A percentile compares a stretch with the other conserved stretches of the same genome.
These are phyloP conservation scores for Teleopsis dalmanni DNA, from an alignment of 1,140 invertebrate genomes.

Conservation along the genomic window DNA sequence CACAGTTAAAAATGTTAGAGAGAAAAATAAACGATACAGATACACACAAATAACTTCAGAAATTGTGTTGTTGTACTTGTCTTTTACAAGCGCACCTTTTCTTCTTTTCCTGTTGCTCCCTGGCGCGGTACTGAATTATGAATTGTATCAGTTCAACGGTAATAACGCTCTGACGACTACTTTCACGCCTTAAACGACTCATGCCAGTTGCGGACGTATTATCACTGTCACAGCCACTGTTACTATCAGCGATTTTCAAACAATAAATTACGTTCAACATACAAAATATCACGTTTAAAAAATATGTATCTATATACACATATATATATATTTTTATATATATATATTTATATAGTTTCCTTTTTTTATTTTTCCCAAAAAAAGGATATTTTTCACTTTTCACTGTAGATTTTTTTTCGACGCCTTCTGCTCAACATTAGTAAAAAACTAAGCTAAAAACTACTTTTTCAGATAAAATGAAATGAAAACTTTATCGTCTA, in stretches of 20 bases:
- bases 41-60: too few relatives aligned
- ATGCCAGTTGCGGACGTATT: slow-evolving; percentile 17
- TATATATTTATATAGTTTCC: background rate
- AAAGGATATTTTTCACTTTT: too few relatives aligned
- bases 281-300: background rate
- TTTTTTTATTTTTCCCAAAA: background rate
- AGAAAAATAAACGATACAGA: too few relatives aligned
- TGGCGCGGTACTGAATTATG: slow-evolving; percentile 43
- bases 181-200: slow-evolving; percentile 41
- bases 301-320: background rate
- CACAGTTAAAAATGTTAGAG: too few relatives aligned
- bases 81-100: slow-evolving; percentile 41
- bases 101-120: slow-evolving; percentile 42
- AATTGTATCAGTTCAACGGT: slow-evolving; percentile 43
- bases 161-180: slow-evolving; percentile 40
- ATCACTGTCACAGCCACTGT: background rate
- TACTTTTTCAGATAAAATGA: too few relatives aligned
- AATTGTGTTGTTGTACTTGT: too few relatives aligned
- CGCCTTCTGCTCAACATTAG: too few relatives aligned
- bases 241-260: background rate
- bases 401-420: too few relatives aligned
- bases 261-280: background rate
- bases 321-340: background rate
- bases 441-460: too few relatives aligned
- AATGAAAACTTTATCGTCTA: too few relatives aligned